phyloP scores from a whole-genome alignment of 2,888 invertebrate species.

The Stramonita haemastoma region DNA sequence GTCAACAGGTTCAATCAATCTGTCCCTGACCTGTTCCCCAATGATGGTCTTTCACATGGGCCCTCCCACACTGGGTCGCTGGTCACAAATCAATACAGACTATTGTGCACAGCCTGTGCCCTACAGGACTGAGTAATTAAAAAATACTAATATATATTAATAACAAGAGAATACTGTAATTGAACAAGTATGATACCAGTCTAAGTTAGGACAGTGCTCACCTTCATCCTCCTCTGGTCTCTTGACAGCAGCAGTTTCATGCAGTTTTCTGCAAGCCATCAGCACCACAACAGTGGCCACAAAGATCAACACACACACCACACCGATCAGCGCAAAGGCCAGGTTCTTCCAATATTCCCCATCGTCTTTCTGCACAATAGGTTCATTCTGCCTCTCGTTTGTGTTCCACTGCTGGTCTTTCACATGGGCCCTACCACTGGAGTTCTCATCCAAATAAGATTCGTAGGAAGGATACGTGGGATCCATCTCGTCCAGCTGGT shows the following conservation, averaged over 20 bases:
- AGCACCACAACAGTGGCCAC: conserved; percentile 60
- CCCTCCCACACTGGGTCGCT: no score
- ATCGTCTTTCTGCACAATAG: conserved; percentile 56
- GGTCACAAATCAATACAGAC: no score
- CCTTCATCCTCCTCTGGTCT: conserved; percentile 53
- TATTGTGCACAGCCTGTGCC: no score
- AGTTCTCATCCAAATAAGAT: neutral
- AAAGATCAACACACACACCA: conserved; percentile 63
- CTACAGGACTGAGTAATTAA: no score
- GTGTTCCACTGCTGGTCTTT: neutral
- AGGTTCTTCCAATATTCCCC: conserved; percentile 64
- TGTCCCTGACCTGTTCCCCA: no score
- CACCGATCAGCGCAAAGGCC: conserved; percentile 66
- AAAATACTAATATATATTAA: no score
- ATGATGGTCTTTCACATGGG: no score
- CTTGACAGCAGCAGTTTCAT: conserved; percentile 45
- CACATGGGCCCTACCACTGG: neutral
- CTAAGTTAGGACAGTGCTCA: conserved; percentile 21
- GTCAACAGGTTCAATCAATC: no score
- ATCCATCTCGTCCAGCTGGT: conserved; percentile 38
- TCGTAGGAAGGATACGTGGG: neutral
- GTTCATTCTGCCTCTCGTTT: conserved; percentile 26
- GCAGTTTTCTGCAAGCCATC: conserved; percentile 59
- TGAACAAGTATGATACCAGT: no score
- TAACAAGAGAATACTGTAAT: no score